A percentile compares a stretch with the other conserved stretches of the same genome.
Conservation (phyloP, 2,113 vertebrate species). For the Hipposideros armiger region DNA sequence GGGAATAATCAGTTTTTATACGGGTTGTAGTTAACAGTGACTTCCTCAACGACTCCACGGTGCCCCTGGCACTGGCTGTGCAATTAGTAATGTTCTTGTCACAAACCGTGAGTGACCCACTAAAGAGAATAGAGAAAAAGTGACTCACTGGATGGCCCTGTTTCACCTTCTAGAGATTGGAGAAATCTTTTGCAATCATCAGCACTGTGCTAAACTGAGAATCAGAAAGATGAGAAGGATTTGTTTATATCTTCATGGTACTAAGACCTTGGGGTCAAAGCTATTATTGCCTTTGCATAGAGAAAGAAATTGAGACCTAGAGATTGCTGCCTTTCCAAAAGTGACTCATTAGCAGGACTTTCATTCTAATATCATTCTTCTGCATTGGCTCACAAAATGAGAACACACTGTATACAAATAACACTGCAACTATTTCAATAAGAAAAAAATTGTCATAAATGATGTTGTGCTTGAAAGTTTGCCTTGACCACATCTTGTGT, state of each 20-base stretch:
- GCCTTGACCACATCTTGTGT: constrained; percentile 71
- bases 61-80: constrained; percentile 57
- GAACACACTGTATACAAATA: neutral
- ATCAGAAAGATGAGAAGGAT: constrained; percentile 9
- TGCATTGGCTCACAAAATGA: neutral
- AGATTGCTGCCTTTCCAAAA: neutral
- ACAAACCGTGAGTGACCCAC: constrained; percentile 68
- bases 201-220: neutral
- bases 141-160: neutral
- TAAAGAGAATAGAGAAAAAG: constrained; percentile 54
- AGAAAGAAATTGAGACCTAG: constrained; percentile 16
- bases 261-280: neutral
- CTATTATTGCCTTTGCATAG: neutral
- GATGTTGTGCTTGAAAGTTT: constrained; percentile 63
- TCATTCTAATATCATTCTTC: neutral
- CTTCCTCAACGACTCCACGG: constrained; percentile 50
- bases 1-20: constrained; percentile 59
- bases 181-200: neutral
- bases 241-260: neutral
- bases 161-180: constrained; percentile 4
- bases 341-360: neutral
- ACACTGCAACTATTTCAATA: neutral
- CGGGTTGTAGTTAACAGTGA: constrained; percentile 45
- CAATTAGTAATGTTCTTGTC: constrained; percentile 77
- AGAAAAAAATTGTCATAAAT: neutral